Percentiles rank a stretch among this genome's conserved stretches.
These are phyloP conservation scores for Lordiphosa andalusiaca DNA, from an alignment of 2,888 invertebrate genomes.

Conservation along the genomic window DNA sequence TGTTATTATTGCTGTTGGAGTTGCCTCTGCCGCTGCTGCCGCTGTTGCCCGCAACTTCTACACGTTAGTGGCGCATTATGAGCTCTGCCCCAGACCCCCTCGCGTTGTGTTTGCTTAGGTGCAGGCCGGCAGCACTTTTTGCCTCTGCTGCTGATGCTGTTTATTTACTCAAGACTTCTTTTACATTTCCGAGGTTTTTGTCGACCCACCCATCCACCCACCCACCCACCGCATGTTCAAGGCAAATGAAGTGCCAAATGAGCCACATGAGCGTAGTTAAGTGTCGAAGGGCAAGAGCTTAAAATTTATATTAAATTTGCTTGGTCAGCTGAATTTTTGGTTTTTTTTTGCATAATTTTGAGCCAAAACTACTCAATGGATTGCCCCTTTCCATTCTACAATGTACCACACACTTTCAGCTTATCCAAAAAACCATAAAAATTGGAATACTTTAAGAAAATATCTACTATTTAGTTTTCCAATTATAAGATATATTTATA, in stretches of 20 bases:
- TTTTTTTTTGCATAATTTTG: too few species aligned
- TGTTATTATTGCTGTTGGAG: conserved; percentile 60
- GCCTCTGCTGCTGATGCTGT: conserved; percentile 48
- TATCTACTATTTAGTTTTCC: too few species aligned
- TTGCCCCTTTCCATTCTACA: too few species aligned
- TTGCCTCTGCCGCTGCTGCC: conserved; percentile 12
- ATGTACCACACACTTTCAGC: too few species aligned
- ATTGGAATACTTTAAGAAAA: too few species aligned
- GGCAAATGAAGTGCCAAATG: conserved; percentile 37
- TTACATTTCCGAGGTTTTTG: conserved; percentile 45
- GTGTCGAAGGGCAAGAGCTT: conserved; percentile 8
- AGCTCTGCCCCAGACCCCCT: conserved; percentile 20
- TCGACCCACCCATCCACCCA: conserved; percentile 14
- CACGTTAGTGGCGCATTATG: conserved; percentile 55
- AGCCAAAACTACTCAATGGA: too few species aligned
- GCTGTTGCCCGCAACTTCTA: conserved; percentile 23
- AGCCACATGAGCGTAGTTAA: conserved; percentile 35
- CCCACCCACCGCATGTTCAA: conserved; percentile 1
- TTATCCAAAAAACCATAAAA: too few species aligned
- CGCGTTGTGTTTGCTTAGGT: conserved; percentile 62
- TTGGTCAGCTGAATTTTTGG: too few species aligned
- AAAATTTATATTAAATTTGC: too few species aligned
- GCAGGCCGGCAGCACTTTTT: conserved; percentile 68
- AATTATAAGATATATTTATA: too few species aligned
- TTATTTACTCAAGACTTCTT: conserved; percentile 70